A percentile compares a stretch with the other conserved stretches of the same genome.
Conservation (phyloP, 2,113 vertebrate species). For the Cisticola juncidis region DNA sequence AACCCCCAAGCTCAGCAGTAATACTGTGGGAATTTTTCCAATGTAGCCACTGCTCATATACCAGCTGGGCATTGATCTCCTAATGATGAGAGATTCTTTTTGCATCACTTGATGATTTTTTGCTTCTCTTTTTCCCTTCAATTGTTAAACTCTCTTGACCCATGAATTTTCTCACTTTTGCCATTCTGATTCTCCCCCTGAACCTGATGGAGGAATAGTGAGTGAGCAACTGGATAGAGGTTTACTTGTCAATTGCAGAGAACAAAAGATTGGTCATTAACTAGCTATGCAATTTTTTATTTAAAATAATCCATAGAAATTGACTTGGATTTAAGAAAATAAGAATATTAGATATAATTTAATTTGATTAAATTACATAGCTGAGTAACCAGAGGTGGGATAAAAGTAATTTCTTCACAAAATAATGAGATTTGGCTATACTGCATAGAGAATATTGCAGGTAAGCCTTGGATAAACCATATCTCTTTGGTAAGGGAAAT, state of each 20-base stretch:
- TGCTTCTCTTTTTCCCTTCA: background rate
- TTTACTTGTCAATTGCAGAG: background rate
- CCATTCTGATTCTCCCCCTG: background rate
- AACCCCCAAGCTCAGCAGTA: background rate
- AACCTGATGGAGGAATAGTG: accelerated
- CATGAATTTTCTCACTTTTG: background rate
- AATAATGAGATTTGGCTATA: background rate
- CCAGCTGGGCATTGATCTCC: background rate
- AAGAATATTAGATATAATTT: too few relatives aligned
- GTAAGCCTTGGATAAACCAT: background rate
- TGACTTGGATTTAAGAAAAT: background rate
- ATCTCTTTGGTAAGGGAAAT: background rate
- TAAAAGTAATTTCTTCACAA: background rate
- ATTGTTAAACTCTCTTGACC: background rate
- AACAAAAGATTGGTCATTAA: background rate
- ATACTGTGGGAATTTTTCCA: background rate
- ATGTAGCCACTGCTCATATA: accelerated
- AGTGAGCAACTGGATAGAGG: accelerated
- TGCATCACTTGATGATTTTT: background rate
- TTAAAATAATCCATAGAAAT: background rate
- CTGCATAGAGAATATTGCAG: background rate
- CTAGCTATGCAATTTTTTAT: background rate
- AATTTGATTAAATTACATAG: background rate
- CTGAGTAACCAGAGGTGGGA: background rate
- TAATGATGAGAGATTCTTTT: background rate